Evolutionary conservation across 53 echinoderm and acorn worm genomes (phyloP), one percentile per base, ranked within the genome.

Genomic region (Holothuria scabra): DNA sequence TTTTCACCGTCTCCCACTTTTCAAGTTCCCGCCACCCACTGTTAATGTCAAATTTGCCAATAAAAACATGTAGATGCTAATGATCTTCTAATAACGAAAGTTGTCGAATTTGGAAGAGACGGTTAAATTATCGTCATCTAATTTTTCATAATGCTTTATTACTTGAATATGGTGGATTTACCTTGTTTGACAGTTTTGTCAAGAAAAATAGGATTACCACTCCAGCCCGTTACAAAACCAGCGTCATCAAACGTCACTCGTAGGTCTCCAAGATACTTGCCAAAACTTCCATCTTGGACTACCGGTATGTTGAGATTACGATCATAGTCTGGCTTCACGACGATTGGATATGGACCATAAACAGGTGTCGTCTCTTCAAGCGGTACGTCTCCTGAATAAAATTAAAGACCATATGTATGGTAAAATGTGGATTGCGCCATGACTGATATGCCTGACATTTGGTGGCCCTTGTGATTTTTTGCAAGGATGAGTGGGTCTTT

Each of bases 251-350:
- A 95, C 21, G 83, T 89, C 16, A 95, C 90, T 41, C 89, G 56
- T 19, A 95, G 86, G 60, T 88, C 85, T 29, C 95, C 95, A 0
- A 95, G 85, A 65, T 95, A 95, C 56, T 95, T 93, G 12, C 89
- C 95, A 13, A 79, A 67, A 6, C 85, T 86, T 46, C 84, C 86
- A 59, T 87, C 91, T 66, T 93, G 91, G 6, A 95, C 91, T 8
- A 93, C 91, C 28, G 93, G 49, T 12, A 91, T 93, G 67, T 85
- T 89, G 19, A 78, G 55, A 1, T 35, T 32, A 6, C 83, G 85
- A 32, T 91, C 90, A 55, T 80, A 57, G 24, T 76, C 84, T 11
- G 91, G 93, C 14, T 87, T 84, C 8, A 91, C 68, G 22, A 93
- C 85, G n/a, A 87, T 67, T 18, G 95, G 95, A 37, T 93, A 95